Evolutionary conservation across 1,140 invertebrate genomes (phyloP), one percentile per base, ranked within the genome.

Genomic region (Stegodyphus mimosarum): DNA sequence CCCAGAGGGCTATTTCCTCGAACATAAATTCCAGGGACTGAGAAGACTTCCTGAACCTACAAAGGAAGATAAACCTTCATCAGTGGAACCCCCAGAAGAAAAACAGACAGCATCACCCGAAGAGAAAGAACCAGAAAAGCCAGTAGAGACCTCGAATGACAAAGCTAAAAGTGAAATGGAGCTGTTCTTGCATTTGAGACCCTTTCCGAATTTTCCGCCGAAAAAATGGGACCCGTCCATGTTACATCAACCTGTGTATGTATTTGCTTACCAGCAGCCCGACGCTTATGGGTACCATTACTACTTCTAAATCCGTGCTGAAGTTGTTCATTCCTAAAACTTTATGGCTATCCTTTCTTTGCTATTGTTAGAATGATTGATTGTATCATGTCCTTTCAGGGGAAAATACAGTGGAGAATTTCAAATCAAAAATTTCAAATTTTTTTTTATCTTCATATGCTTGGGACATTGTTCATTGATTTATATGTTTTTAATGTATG

Each of bases 201-300:
- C 83, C 7, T 86, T 86, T 78, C 83, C 67, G 49, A 63, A 63
- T 18, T 86, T 67, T 78, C 64, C 55, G 9, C 67, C 74, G 18
- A 66, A 76, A 48, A 52, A 70, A 50, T 77, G 75, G 74, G 52
- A 33, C 71, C 49, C 83, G 50, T 63, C 83, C 18, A 63, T 86
- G 74, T 72, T 71, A 64, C 83, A 72, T 63, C 83, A 77, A 64
- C 83, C 83, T 52, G 83, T 86, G 74, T 86, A 86, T 78, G 83
- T 86, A 64, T 86, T 71, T 78, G 64, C 83, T 78, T 86, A 86
- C 51, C 64, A 86, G 66, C 64, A 77, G 66, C 83, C 83, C 74
- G 74, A 86, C 53, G 70, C 83, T 86, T 78, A 71, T 76, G 83
- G 83, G 74, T 86, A 77, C 48, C 69, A 86, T 78, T 86, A 86